Evolutionary conservation across 2,113 vertebrate species (phyloP), one percentile per base, ranked within the genome.

Genomic region (Etheostoma spectabile): DNA sequence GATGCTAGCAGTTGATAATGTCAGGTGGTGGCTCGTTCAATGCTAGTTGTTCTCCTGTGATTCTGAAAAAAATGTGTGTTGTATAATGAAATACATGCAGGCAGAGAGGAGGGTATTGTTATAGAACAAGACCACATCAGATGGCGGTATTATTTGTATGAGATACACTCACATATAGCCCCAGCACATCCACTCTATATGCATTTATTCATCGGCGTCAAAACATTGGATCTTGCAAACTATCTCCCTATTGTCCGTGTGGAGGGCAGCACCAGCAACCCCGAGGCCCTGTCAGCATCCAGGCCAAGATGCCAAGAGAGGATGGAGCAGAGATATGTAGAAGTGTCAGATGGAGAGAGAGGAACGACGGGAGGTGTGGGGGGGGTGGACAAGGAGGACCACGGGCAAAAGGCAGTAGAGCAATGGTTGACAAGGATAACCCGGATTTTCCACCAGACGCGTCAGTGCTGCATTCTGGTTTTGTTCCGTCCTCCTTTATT

Each of bases 31-130:
- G 56, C 59, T 82, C 53, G 65, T 49, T 85, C 45, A 24, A 53
- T 38, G 60, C 60, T 78, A 78, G 78, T 67, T 78, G 69, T 77
- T 33, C 60, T 81, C 49, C 61, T 82, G 45, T 64, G 74, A 68
- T 61, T 68, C 53, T n/a, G 38, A 52, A 56, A 56, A 56, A 79
- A 65, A 16, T 64, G 65, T n/a, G 19, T 76, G 56, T 52, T 33
- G 51, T 49, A 68, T 63, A 63, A 66, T 8, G 19, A n/a, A 75
- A 52, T 18, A 35, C 60, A 80, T 18, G 21, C 55, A 83, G 7
- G 16, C 68, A 13, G 15, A 3, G 22, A 53, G 19, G 22, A n/a
- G 5, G 15, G 12, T 30, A 7, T 22, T 63, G 6, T 30, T 62
- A 16, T 4, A 22, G 27, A 1, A 42, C 14, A 24, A 15, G 5